A percentile compares a stretch with the other conserved stretches of the same genome.
phyloP scores from a whole-genome alignment of 2,113 vertebrate species.

The Prochilodus magdalenae region DNA sequence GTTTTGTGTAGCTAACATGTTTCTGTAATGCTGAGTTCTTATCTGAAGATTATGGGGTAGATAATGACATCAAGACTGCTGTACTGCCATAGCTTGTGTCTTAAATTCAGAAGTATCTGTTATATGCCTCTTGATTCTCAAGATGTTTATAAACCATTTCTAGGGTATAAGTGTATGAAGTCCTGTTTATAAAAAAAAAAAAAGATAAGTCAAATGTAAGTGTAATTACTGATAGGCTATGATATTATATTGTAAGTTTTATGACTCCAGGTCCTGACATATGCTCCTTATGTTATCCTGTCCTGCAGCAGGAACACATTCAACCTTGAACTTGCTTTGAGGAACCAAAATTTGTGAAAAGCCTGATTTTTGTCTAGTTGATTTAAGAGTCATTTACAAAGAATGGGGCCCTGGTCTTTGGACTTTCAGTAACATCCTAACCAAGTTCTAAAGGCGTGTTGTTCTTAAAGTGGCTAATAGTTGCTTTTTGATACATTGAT shows the following conservation, averaged over 20 bases:
- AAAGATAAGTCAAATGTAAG: constrained; percentile 4
- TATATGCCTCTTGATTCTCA: no score
- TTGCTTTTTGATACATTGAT: constrained; percentile 17
- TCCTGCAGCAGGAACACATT: background rate
- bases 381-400: constrained; percentile 22
- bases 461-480: constrained; percentile 45
- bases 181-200: no score
- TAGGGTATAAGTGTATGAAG: no score
- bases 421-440: constrained; percentile 27
- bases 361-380: background rate
- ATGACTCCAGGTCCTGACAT: constrained; percentile 1
- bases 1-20: no score
- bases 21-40: no score
- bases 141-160: no score
- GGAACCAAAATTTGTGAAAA: constrained; percentile 26
- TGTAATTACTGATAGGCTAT: background rate
- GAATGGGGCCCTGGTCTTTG: constrained; percentile 49
- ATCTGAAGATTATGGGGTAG: no score
- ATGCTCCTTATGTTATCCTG: background rate
- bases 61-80: no score
- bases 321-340: constrained; percentile 32
- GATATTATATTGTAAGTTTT: background rate
- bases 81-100: no score
- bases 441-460: constrained; percentile 13
- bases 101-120: no score